phyloP scores from a whole-genome alignment of 2,113 vertebrate species.

The Chrysochloris asiatica region DNA sequence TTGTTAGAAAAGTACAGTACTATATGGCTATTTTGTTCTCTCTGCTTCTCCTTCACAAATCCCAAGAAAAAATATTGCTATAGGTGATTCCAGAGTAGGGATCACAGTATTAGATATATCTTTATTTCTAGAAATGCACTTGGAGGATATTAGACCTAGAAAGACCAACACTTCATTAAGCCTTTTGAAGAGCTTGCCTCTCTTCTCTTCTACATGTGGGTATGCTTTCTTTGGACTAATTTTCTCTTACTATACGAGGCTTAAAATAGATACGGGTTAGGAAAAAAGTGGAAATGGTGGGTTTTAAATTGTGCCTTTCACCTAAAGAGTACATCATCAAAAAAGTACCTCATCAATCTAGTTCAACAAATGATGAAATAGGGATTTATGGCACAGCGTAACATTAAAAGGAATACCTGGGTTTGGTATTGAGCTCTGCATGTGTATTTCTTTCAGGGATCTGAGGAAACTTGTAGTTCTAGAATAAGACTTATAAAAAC shows the following conservation, averaged over 20 bases:
- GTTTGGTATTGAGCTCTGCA: not conserved
- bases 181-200: not conserved
- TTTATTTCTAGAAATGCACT: not conserved
- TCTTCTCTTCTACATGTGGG: not conserved
- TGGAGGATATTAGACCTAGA: not conserved
- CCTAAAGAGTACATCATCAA: no score
- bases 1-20: not conserved
- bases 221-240: not conserved
- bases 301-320: no score
- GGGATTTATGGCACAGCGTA: not conserved
- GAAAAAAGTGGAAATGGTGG: no score
- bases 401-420: not conserved
- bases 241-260: not conserved
- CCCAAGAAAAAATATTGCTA: not conserved
- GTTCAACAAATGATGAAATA: not conserved
- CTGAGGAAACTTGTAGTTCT: constrained; percentile 2
- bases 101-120: not conserved
- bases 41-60: not conserved
- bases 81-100: not conserved
- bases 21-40: not conserved
- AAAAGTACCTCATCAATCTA: not conserved
- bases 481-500: constrained; percentile 38
- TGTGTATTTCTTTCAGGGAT: not conserved
- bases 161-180: not conserved
- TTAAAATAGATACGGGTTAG: not conserved